These are phyloP conservation scores for Apistogramma diplotaenia DNA, from an alignment of 2,113 vertebrate genomes.

Conservation along the genomic window DNA sequence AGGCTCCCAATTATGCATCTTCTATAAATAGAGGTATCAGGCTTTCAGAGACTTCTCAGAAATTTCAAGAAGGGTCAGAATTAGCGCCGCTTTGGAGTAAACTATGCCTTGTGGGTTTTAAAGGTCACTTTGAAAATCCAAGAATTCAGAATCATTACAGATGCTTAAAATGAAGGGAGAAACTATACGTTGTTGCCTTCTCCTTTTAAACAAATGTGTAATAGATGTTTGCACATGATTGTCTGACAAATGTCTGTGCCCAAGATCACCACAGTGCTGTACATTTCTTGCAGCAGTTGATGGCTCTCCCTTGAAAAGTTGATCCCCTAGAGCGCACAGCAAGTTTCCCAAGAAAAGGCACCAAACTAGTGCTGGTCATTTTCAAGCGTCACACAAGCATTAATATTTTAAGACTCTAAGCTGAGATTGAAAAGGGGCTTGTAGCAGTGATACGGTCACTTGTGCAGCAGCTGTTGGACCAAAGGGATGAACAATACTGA, in stretches of 20 bases:
- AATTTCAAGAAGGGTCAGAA: background rate
- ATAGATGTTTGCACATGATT: background rate
- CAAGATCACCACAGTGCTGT: background rate
- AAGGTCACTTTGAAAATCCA: background rate
- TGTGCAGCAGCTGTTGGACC: background rate
- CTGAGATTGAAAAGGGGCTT: conserved; percentile 34
- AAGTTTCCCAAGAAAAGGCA: background rate
- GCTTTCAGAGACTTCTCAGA: background rate
- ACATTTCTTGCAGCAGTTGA: background rate
- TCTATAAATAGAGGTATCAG: background rate
- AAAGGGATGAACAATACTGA: background rate
- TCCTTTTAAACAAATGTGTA: background rate
- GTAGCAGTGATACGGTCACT: background rate
- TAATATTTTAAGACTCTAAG: conserved; percentile 47
- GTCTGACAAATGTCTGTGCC: background rate
- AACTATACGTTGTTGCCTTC: background rate
- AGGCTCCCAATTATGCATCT: background rate
- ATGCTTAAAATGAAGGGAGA: background rate
- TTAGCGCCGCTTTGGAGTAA: background rate
- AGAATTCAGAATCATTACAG: background rate
- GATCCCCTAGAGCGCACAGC: background rate
- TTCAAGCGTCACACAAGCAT: conserved; percentile 23
- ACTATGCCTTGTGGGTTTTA: background rate
- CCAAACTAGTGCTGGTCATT: conserved; percentile 6
- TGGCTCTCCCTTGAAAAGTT: background rate